phyloP scores from a whole-genome alignment of 2,113 vertebrate species.

The Ptychochromis oligacanthus region DNA sequence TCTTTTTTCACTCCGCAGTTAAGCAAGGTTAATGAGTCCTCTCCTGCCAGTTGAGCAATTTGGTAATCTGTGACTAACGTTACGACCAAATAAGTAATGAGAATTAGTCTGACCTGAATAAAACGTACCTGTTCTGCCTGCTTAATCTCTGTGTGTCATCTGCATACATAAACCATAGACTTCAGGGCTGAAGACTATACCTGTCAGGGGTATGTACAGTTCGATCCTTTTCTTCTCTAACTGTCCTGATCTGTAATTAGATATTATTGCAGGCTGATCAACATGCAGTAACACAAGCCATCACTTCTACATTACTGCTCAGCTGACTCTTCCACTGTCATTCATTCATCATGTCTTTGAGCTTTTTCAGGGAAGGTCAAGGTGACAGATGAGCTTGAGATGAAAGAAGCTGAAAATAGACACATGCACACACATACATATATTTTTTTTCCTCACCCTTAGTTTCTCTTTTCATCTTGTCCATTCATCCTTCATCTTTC shows the following conservation, averaged over 20 bases:
- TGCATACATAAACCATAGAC: constrained; percentile 33
- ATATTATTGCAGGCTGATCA: constrained; percentile 51
- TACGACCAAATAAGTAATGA: constrained; percentile 73
- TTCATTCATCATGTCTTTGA: constrained; percentile 6
- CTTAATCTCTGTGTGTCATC: constrained; percentile 38
- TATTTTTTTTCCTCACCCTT: not conserved
- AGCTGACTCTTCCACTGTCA: constrained; percentile 18
- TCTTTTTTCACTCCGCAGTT: constrained; percentile 22
- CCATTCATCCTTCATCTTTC: constrained; percentile 8
- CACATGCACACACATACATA: not conserved
- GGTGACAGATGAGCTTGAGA: constrained; percentile 8
- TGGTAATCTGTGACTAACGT: constrained; percentile 50
- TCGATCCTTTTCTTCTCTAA: not conserved
- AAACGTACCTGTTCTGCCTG: constrained; percentile 39
- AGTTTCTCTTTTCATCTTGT: not conserved
- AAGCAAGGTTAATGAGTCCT: constrained; percentile 43
- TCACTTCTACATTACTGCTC: constrained; percentile 43
- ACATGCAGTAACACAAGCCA: constrained; percentile 60
- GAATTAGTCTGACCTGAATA: constrained; percentile 55
- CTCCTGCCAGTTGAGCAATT: constrained; percentile 20
- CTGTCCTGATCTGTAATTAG: constrained; percentile 69
- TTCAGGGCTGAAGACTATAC: not conserved
- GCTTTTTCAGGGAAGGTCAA: constrained; percentile 7
- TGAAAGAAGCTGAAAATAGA: not conserved
- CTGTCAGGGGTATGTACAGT: not conserved